Evolutionary conservation across 2,888 invertebrate genomes (phyloP).

Genomic region (Tubiluchus corallicola): DNA sequence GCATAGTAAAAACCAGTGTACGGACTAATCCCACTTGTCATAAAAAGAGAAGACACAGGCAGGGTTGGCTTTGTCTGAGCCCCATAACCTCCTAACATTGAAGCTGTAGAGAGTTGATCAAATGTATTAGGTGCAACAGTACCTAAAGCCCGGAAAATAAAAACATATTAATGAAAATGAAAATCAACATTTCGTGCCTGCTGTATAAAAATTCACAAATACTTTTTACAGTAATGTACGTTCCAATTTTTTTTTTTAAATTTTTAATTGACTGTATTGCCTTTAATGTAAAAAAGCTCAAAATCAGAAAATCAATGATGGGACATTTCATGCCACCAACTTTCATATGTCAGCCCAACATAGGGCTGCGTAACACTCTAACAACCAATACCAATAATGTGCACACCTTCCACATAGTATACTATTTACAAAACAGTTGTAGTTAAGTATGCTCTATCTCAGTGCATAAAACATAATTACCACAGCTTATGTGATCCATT

Average conservation of each 20-base stretch:
- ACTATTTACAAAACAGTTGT: too few species aligned
- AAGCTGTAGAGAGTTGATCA: constrained; percentile 65
- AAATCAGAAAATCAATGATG: too few species aligned
- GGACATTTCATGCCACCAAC: too few species aligned
- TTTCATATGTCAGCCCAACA: too few species aligned
- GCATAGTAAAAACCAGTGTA: constrained; percentile 76
- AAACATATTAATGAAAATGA: constrained; percentile 42
- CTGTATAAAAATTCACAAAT: neutral
- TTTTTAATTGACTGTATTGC: too few species aligned
- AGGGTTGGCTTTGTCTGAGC: constrained; percentile 40
- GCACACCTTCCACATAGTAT: too few species aligned
- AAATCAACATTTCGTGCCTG: neutral
- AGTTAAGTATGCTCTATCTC: too few species aligned
- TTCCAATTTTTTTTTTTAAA: too few species aligned
- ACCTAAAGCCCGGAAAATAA: constrained; percentile 24
- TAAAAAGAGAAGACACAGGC: constrained; percentile 51
- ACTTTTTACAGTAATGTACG: too few species aligned
- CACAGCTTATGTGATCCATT: constrained; percentile 46
- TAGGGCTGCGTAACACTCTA: too few species aligned
- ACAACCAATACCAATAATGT: too few species aligned
- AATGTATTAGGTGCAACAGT: constrained; percentile 44
- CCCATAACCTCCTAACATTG: constrained; percentile 44
- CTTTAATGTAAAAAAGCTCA: too few species aligned
- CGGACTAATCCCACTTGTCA: constrained; percentile 60
- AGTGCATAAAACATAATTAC: constrained; percentile 10